Evolutionary conservation across 2,888 invertebrate species (phyloP), one percentile per base, ranked within the genome.

Genomic region (Parnassius apollo): DNA sequence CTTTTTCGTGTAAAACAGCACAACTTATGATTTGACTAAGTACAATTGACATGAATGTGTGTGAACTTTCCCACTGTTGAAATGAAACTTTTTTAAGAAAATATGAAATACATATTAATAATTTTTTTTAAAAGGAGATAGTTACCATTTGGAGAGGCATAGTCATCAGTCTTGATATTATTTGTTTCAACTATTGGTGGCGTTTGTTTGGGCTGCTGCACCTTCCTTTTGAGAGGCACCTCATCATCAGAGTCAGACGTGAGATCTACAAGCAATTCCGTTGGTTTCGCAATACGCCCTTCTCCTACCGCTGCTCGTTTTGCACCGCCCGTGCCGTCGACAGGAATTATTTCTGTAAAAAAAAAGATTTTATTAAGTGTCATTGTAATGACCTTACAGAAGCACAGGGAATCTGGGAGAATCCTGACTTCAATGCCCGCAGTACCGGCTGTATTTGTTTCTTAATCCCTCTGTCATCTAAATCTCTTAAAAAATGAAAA

Each of bases 191-290:
- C 69, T 51, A 80, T 83, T 1, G 93, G 89, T 56, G 93, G 93
- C 7, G 92, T 81, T 51, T 80, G 73, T 58, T 88, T 87, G 69
- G 87, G 82, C 68, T 74, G 83, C 8, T 87, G 81, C 63, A 80
- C 87, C 77, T 93, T 94, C 72, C 94, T 88, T 80, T 94, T 94
- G 67, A 95, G 91, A 12, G 95, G 94, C 76, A 94, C 85, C 72
- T 95, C 95, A 74, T 95, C 94, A 66, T 96, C 95, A 0, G 95
- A 95, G 83, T 95, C 95, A 1, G 95, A 95, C 0, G 96, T 96
- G 68, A 96, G 88, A 83, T 96, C 96, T 22, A 96, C 95, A 2
- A 93, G 83, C 1, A 85, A 80, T 49, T 87, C 88, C 0, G 84
- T 65, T 1, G 82, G 72, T 61, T 92, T 90, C 8, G 92, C 86